These are phyloP conservation scores for Halcyon badia DNA, from an alignment of 2,797 vertebrate species.

Conservation along the genomic window DNA sequence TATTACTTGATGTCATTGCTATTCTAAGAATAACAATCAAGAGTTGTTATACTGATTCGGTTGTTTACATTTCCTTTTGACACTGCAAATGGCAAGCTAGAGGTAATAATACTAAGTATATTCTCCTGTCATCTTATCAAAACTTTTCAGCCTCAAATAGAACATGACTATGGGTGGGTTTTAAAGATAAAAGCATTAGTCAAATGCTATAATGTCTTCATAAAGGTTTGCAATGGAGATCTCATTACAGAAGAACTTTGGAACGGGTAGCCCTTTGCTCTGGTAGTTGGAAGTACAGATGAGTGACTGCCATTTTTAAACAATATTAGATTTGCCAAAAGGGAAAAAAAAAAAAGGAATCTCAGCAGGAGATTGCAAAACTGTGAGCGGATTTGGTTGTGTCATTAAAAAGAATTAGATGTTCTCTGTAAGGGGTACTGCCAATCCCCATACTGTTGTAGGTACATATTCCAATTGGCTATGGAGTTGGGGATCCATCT, in stretches of 20 bases:
- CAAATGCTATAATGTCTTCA: not conserved
- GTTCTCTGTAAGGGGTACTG: not conserved
- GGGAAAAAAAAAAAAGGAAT: not conserved
- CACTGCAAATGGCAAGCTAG: not conserved
- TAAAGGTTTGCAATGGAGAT: not conserved
- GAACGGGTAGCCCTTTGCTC: not conserved
- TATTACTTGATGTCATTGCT: conserved; percentile 24
- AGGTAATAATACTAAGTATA: not conserved
- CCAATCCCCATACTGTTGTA: not conserved
- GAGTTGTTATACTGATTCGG: not conserved
- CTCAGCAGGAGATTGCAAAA: not conserved
- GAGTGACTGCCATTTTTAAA: not conserved
- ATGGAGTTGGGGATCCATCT: accelerated
- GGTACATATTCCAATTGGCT: not conserved
- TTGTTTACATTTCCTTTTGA: conserved; percentile 50
- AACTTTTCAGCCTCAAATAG: not conserved
- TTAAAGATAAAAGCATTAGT: not conserved
- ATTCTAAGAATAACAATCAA: conserved; percentile 56
- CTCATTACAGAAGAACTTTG: not conserved
- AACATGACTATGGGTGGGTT: not conserved
- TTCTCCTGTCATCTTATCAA: not conserved
- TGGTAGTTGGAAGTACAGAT: not conserved
- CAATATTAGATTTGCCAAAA: not conserved
- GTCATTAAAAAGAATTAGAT: not conserved
- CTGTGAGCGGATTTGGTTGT: not conserved